Conservation (phyloP, 2,113 vertebrate species). For the Sinocyclocheilus rhinocerous region DNA sequence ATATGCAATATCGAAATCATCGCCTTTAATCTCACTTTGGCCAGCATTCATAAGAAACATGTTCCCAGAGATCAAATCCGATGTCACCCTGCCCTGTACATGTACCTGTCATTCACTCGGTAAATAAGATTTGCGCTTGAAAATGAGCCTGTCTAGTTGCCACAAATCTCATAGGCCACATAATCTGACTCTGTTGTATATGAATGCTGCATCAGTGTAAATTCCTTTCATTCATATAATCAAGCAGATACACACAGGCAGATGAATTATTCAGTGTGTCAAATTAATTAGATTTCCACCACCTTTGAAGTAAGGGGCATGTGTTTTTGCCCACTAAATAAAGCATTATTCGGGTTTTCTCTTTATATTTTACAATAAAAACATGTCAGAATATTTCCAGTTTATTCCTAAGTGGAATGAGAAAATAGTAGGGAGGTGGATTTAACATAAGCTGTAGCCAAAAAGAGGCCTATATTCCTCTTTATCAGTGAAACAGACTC, state of each 20-base stretch:
- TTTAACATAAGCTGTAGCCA: no score
- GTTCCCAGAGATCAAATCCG: slow-evolving; percentile 37
- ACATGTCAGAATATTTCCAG: background rate
- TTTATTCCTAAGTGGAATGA: background rate
- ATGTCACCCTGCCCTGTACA: slow-evolving; percentile 20
- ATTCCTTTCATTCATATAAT: slow-evolving; percentile 34
- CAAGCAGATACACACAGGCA: background rate
- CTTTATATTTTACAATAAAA: background rate
- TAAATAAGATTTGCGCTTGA: slow-evolving; percentile 10
- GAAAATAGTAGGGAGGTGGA: background rate
- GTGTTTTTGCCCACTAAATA: slow-evolving; percentile 10
- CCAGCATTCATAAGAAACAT: slow-evolving; percentile 10
- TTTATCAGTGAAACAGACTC: background rate
- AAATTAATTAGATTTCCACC: slow-evolving; percentile 7
- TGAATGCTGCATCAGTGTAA: slow-evolving; percentile 13
- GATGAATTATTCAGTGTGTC: slow-evolving; percentile 46
- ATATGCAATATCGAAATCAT: no score
- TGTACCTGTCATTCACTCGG: slow-evolving; percentile 26
- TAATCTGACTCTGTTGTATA: background rate
- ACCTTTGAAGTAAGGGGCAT: slow-evolving; percentile 28
- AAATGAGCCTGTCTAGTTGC: background rate
- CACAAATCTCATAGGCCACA: slow-evolving; percentile 1
- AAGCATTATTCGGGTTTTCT: background rate
- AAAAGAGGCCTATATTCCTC: background rate
- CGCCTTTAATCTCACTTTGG: background rate